Base-by-base conservation (phyloP, 92 coral and sea anemone genomes). In the Hydrozoanthus gracilis region DNA sequence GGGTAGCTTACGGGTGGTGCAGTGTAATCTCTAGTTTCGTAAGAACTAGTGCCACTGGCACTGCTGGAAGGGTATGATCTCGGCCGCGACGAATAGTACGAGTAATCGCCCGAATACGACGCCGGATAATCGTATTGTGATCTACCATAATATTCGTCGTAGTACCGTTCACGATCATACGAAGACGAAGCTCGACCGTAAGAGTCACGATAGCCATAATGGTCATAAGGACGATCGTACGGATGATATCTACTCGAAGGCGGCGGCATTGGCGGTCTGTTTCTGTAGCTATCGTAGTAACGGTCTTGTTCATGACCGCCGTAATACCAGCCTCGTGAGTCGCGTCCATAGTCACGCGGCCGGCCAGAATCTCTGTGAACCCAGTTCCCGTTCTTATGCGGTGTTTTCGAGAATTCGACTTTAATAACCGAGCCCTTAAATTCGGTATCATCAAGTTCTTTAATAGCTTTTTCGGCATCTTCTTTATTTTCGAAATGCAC, bases 381-480 rank as follows among this genome's bases (percentile, higher is more conserved):
- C 85, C 85, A 80, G 50, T 80, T 80, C 5, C 93, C 93, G 27
- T 73, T 91, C 88, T 91, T 91, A 71, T 91, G 91, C 47, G 93
- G 93, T 58, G 93, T 91, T 56, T 89, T 91, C 27, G 93, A 91
- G 45, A 91, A 70, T 88, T 87, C 86, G 18, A 91, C 93, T 88
- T 90, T 88, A 35, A 91, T 91, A 58, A 71, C 78, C 14, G 88
- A 83, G 20, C 93, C 93, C 82, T 91, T 91, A 65, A 91, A 84
- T 44, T 83, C 88, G 55, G 91, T 83, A 78, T 91, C 89, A 74
- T 91, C 87, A 3, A 91, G 91, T 77, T 88, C 93, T 79, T 91
- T 91, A 62, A 91, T 91, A 35, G 93, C 93, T 3, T 85, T 91
- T 71, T 91, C 93, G 78, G 93, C 93, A 71, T 91, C 93, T 56